Evolutionary conservation across 1,140 invertebrate species (phyloP).

Genomic region (Zaprionus camerounensis): DNA sequence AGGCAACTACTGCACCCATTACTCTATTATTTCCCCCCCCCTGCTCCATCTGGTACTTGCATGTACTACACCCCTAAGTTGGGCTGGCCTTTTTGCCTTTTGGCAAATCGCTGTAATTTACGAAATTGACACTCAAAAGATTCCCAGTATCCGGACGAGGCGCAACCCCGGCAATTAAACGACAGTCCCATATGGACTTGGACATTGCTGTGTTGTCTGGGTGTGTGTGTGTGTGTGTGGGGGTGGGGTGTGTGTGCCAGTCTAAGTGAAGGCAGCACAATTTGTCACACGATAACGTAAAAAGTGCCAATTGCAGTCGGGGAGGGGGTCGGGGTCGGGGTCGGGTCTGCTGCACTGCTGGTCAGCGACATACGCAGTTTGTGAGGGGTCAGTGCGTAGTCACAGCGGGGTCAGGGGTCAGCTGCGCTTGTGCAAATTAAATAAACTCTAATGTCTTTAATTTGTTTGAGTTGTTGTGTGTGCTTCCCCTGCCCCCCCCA

Average conservation of each 20-base stretch:
- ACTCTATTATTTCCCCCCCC: neutral
- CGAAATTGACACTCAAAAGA: slow-evolving; percentile 82
- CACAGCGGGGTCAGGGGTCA: slow-evolving; percentile 50
- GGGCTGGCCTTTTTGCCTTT: slow-evolving; percentile 32
- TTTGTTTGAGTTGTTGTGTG: slow-evolving; percentile 67
- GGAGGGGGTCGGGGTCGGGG: slow-evolving; percentile 25
- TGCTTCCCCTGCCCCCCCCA: neutral
- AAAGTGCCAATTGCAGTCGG: slow-evolving; percentile 80
- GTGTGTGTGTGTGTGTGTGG: slow-evolving; percentile 20
- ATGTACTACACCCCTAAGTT: slow-evolving; percentile 25
- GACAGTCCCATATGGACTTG: slow-evolving; percentile 43
- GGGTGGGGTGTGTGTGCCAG: slow-evolving; percentile 26
- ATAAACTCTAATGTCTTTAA: slow-evolving; percentile 82
- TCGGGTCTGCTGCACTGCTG: slow-evolving; percentile 13
- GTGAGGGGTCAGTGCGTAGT: slow-evolving; percentile 15
- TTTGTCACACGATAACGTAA: slow-evolving; percentile 76
- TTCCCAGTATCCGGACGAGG: slow-evolving; percentile 31
- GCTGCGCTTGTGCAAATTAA: slow-evolving; percentile 75
- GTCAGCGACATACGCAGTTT: neutral
- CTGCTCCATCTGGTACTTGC: neutral
- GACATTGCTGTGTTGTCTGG: slow-evolving; percentile 23
- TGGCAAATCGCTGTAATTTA: slow-evolving; percentile 81
- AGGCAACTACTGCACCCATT: neutral
- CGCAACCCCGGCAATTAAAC: slow-evolving; percentile 56
- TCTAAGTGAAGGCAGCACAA: slow-evolving; percentile 53